Conservation (phyloP, 2,797 vertebrate genomes). For the Neostethus bicornis region DNA sequence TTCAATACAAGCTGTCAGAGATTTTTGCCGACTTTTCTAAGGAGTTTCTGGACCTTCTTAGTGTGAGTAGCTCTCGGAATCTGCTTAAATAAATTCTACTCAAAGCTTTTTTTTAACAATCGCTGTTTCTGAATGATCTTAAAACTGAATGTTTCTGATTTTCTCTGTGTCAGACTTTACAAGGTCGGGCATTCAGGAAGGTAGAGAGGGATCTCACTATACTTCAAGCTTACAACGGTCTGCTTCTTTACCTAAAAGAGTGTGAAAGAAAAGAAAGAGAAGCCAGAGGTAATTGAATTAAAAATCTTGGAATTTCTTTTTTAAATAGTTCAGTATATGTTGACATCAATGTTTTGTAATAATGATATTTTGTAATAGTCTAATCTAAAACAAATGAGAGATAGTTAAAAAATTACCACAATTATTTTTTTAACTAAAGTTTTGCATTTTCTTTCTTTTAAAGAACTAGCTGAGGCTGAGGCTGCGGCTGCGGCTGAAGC, state of each 20-base stretch:
- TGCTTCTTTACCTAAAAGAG: conserved; percentile 73
- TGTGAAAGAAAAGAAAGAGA: conserved; percentile 37
- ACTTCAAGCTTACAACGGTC: conserved; percentile 77
- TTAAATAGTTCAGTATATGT: background rate
- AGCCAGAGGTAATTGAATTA: conserved; percentile 43
- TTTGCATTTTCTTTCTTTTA: no score
- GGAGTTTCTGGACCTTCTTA: conserved; percentile 79
- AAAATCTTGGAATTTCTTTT: background rate
- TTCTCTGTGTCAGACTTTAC: conserved; percentile 73
- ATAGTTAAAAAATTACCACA: no score
- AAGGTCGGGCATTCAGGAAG: conserved; percentile 77
- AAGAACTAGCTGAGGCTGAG: no score
- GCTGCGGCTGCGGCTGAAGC: no score
- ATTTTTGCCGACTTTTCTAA: conserved; percentile 79
- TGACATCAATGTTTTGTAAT: no score
- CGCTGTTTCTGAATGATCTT: conserved; percentile 16
- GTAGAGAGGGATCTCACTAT: conserved; percentile 85
- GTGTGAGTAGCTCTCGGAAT: conserved; percentile 78
- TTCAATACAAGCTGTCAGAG: conserved; percentile 87
- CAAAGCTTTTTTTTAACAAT: background rate
- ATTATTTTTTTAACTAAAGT: no score
- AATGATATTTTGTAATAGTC: no score
- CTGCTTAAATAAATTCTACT: background rate
- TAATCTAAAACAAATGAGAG: no score
- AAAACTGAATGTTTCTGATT: conserved; percentile 7